phyloP scores from a whole-genome alignment of 2,797 vertebrate genomes.

The Ceyx erithaca region DNA sequence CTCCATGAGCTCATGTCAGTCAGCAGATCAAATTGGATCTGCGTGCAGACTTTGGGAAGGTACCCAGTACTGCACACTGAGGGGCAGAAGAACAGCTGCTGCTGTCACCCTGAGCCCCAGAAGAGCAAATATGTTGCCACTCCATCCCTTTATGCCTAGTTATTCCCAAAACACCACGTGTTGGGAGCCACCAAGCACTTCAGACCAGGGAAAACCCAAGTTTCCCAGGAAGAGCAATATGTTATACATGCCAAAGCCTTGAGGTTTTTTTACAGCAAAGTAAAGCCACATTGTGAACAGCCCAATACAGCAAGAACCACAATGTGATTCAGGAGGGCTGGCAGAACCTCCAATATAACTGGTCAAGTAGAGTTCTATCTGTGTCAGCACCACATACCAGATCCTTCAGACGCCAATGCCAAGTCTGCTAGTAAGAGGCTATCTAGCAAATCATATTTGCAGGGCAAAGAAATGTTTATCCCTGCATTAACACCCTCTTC shows the following conservation, averaged over 20 bases:
- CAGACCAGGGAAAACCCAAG: not conserved
- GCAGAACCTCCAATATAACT: not conserved
- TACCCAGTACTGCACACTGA: not conserved
- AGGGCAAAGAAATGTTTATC: not conserved
- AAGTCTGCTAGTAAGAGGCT: not conserved
- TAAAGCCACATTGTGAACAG: not conserved
- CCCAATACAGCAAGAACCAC: not conserved
- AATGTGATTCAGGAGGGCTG: not conserved
- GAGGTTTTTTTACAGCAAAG: not conserved
- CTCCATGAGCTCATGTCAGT: conserved; percentile 4
- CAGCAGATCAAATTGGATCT: conserved; percentile 44
- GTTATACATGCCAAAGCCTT: not conserved
- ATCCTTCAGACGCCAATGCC: not conserved
- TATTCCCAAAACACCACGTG: not conserved
- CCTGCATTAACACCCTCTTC: not conserved
- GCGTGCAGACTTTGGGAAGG: not conserved
- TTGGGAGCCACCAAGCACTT: not conserved
- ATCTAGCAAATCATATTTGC: not conserved
- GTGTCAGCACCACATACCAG: not conserved
- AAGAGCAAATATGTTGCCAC: not conserved
- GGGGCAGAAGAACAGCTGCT: conserved; percentile 41
- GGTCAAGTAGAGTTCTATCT: not conserved
- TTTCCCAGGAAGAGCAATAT: not conserved
- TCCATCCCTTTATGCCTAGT: not conserved
- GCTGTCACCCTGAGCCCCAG: conserved; percentile 40